A percentile compares a stretch with the other conserved stretches of the same genome.
These are phyloP conservation scores for Geotria australis DNA, from an alignment of 2,797 vertebrate species.

Conservation along the genomic window DNA sequence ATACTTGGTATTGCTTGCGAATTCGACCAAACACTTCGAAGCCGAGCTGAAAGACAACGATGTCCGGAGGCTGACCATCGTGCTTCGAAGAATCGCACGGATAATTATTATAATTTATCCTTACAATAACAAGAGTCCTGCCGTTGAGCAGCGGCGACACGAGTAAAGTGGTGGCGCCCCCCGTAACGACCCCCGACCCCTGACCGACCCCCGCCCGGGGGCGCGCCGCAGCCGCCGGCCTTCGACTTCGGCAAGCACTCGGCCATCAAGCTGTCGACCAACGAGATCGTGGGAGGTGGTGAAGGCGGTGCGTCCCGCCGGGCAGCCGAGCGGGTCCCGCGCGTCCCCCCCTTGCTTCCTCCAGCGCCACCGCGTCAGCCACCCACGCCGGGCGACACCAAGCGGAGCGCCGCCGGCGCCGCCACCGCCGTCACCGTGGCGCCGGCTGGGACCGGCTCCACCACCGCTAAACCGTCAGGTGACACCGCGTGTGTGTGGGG, in stretches of 20 bases:
- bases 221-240: conserved; percentile 55
- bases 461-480: too few relatives aligned
- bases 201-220: conserved; percentile 45
- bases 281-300: neutral
- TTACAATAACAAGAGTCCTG: too few relatives aligned
- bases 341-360: conserved; percentile 6
- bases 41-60: too few relatives aligned
- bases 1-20: too few relatives aligned
- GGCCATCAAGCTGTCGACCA: conserved; percentile 31
- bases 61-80: too few relatives aligned
- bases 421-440: neutral
- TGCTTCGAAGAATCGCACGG: too few relatives aligned
- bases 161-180: too few relatives aligned
- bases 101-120: too few relatives aligned
- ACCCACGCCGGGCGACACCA: neutral
- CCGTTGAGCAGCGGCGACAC: too few relatives aligned
- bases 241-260: conserved; percentile 37
- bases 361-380: neutral
- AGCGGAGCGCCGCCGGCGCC: neutral
- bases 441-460: too few relatives aligned
- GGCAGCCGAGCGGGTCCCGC: neutral
- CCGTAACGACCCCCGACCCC: conserved; percentile 25
- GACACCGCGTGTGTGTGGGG: too few relatives aligned
- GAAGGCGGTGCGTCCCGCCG: neutral
- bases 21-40: too few relatives aligned